Base-by-base conservation (phyloP, 2,888 invertebrate species). In the Spicauda simplicius region DNA sequence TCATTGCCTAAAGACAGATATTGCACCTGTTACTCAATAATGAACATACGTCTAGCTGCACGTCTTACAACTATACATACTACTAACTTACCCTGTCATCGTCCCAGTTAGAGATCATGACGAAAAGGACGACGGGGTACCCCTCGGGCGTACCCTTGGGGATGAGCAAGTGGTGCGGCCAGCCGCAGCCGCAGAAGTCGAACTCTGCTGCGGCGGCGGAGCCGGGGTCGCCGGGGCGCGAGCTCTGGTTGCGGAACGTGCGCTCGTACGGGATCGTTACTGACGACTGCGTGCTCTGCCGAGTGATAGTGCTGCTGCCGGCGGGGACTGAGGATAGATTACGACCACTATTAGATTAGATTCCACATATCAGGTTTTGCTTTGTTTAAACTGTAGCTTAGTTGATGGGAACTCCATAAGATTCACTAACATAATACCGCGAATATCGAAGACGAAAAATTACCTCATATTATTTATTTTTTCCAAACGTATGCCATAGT, bases 161-260 rank as follows among this genome's bases (percentile, higher is more conserved):
- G 45, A 97, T 74, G 7, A 97, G 93, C 95, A 97, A 94, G 85
- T 97, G 97, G 70, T 97, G 95, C 0, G 97, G 97, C 97, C 97
- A 97, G 61, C 97, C 97, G 78, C 97, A 98, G 70, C 97, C 97
- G 88, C 97, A 98, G 94, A 96, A 97, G 88, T 96, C 96, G 88
- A 96, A 96, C 73, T 93, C 91, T 0, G 89, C 89, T 0, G 94
- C 86, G 2, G 91, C 86, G 0, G 87, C 90, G 0, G 93, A 82
- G n/a, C 92, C 85, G 0, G 87, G 76, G 53, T 94, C 94, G 0
- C 91, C 94, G 0, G 96, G 96, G 0, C 96, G 93, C 64, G 87
- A 91, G 0, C 81, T 77, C 74, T 96, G 96, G 81, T 95, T 94
- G 11, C 96, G 94, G 95, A 97, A 98, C 0, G 96, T 97, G 68